Evolutionary conservation across 2,888 invertebrate species (phyloP), one percentile per base, ranked within the genome.

Genomic region (Mamestra brassicae): DNA sequence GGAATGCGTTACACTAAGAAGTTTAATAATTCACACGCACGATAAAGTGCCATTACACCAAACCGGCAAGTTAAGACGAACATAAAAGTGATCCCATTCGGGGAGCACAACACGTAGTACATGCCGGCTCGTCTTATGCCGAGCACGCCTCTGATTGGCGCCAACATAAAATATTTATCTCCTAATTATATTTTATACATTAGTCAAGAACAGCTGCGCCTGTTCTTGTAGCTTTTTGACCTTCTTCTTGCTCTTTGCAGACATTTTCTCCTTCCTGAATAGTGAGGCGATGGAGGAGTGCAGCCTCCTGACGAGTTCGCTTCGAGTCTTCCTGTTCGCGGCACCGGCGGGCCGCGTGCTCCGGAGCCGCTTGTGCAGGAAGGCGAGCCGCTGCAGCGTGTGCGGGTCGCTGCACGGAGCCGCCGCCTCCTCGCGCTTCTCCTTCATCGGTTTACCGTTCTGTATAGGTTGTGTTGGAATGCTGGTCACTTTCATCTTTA

Each of bases 11-110:
- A 95, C 93, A 95, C 95, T 95, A 95, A 94, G 93, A 93, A 94
- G 93, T 94, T 93, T 88, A 94, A 92, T 92, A 92, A 90, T 94
- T 93, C 94, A 95, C 92, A 92, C 90, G 95, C 95, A 95, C 95
- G 88, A 88, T 92, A 83, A 90, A 90, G 95, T 94, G 95, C 93
- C 85, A 93, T 90, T 92, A 93, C 91, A 93, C 90, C 91, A 90
- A 90, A 88, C 90, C 93, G 93, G 93, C 92, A 93, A 92, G 92
- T 90, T 85, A 88, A 90, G 88, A 91, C 90, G 90, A 91, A 90
- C 90, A 91, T 89, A 90, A 89, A 89, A 88, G 76, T 85, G 87
- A 80, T 83, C 81, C 81, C 74, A 74, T 65, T 74, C 83, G 80
- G 89, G 90, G 88, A 85, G 71, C 84, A 81, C 61, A 85, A 81